Conservation (phyloP, 2,888 invertebrate species). For the Brachyptera putata region DNA sequence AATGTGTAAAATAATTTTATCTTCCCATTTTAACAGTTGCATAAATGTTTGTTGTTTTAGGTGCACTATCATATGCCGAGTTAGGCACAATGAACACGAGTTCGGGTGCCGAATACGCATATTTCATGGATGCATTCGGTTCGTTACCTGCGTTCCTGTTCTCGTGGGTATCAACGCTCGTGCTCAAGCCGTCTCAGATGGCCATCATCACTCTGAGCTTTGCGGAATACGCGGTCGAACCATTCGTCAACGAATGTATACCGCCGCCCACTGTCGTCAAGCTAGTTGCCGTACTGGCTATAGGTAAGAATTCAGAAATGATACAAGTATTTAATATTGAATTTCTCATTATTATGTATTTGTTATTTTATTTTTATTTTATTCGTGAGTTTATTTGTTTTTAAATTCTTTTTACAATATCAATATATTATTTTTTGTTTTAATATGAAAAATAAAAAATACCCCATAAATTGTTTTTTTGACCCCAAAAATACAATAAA, state of each 20-base stretch:
- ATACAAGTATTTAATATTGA: slow-evolving; percentile 20
- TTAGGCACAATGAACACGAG: slow-evolving; percentile 94
- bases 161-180: slow-evolving; percentile 90
- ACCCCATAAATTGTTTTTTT: too few species aligned
- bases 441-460: too few species aligned
- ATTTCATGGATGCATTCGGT: slow-evolving; percentile 93
- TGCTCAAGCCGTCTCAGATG: slow-evolving; percentile 90
- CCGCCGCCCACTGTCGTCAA: slow-evolving; percentile 80
- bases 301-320: slow-evolving; percentile 63
- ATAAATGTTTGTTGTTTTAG: slow-evolving; percentile 45
- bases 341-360: too few species aligned
- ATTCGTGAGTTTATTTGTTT: too few species aligned
- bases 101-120: slow-evolving; percentile 92
- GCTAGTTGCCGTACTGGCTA: slow-evolving; percentile 80
- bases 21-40: too few species aligned
- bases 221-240: slow-evolving; percentile 89
- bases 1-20: too few species aligned
- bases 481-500: too few species aligned
- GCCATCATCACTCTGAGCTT: slow-evolving; percentile 91
- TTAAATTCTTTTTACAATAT: too few species aligned
- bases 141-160: slow-evolving; percentile 87
- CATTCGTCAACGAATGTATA: slow-evolving; percentile 81
- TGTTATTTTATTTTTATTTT: too few species aligned
- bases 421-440: too few species aligned
- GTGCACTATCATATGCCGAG: slow-evolving; percentile 90